Conservation (phyloP, 2,113 vertebrate genomes). For the Anser brachyrhynchus region DNA sequence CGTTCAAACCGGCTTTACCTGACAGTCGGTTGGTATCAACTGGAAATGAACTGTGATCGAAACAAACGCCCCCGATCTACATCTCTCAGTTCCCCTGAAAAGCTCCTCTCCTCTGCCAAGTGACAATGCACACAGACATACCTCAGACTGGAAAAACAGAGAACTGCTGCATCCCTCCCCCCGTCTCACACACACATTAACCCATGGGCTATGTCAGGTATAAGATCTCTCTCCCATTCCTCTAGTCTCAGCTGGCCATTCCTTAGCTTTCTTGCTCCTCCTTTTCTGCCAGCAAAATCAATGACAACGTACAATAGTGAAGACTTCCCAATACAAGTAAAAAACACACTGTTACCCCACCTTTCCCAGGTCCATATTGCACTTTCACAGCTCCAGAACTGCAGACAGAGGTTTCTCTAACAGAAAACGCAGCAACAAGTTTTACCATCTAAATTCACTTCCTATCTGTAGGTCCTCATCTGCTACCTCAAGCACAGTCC, state of each 20-base stretch:
- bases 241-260: background rate
- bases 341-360: background rate
- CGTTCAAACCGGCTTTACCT: slow-evolving; percentile 48
- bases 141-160: background rate
- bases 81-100: slow-evolving; percentile 30
- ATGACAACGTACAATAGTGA: background rate
- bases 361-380: background rate
- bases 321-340: background rate
- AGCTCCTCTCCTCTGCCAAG: slow-evolving; percentile 34
- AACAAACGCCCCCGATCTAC: slow-evolving; percentile 34
- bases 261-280: background rate
- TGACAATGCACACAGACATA: slow-evolving; percentile 1
- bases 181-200: background rate
- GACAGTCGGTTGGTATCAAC: background rate
- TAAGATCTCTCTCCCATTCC: background rate
- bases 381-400: background rate
- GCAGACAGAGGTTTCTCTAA: background rate
- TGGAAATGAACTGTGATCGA: slow-evolving; percentile 34
- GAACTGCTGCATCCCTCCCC: background rate
- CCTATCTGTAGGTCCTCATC: background rate
- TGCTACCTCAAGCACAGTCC: background rate
- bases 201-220: background rate
- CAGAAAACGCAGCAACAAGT: background rate
- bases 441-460: background rate
- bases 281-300: background rate